Conservation (phyloP, 1,140 invertebrate species). For the Bathynomus jamesi region DNA sequence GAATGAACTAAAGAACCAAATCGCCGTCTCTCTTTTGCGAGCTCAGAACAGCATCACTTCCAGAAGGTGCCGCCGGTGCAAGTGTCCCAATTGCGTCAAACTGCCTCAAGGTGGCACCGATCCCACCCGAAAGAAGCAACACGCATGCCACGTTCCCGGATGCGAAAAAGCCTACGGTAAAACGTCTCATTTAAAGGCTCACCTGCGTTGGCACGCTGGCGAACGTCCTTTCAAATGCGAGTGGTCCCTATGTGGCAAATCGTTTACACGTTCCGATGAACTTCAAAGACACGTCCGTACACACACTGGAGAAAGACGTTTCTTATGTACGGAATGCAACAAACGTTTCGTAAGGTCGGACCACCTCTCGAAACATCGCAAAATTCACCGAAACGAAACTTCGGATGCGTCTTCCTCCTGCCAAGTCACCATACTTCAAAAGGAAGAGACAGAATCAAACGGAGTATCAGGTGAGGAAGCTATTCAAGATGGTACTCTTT, state of each 20-base stretch:
- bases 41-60: too few species aligned
- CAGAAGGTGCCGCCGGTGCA: too few species aligned
- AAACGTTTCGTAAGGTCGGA: constrained; percentile 75
- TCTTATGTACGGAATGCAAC: constrained; percentile 89
- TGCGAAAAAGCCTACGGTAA: constrained; percentile 93
- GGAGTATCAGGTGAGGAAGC: too few species aligned
- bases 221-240: constrained; percentile 57
- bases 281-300: constrained; percentile 82
- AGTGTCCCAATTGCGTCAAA: too few species aligned
- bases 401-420: too few species aligned
- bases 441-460: too few species aligned
- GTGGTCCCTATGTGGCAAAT: constrained; percentile 51
- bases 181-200: constrained; percentile 62
- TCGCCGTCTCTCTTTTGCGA: too few species aligned
- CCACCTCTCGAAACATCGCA: constrained; percentile 91
- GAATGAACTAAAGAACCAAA: too few species aligned
- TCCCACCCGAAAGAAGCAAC: constrained; percentile 55
- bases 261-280: constrained; percentile 95
- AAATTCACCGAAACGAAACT: too few species aligned
- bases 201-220: constrained; percentile 58
- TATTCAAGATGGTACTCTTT: too few species aligned
- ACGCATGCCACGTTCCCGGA: constrained; percentile 97
- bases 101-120: too few species aligned
- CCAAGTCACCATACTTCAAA: too few species aligned
- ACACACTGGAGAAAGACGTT: constrained; percentile 92